Percentiles rank a stretch among this genome's conserved stretches.
phyloP scores from a whole-genome alignment of 2,888 invertebrate species.

The Amiota minor region DNA sequence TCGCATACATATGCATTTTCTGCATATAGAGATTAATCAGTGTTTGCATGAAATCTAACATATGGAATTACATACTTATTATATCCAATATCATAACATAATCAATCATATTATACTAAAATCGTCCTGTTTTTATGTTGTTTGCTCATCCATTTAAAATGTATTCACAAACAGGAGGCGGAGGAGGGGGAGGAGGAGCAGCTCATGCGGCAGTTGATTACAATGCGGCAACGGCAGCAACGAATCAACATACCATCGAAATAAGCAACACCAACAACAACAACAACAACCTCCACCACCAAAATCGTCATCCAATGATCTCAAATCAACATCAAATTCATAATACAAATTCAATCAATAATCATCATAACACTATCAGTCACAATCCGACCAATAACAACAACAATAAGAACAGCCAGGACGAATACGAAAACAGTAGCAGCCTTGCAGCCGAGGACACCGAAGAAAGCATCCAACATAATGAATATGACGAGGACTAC shows the following conservation, averaged over 20 bases:
- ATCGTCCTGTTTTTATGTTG: constrained; percentile 4
- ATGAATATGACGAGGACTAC: constrained; percentile 68
- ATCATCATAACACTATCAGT: constrained; percentile 45
- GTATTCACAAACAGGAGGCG: constrained; percentile 34
- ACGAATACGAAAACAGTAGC: constrained; percentile 74
- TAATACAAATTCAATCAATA: constrained; percentile 38
- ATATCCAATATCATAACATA: background rate
- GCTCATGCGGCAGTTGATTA: constrained; percentile 61
- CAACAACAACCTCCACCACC: constrained; percentile 46
- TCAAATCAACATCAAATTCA: constrained; percentile 51
- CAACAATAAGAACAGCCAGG: constrained; percentile 43
- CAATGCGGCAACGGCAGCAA: constrained; percentile 45
- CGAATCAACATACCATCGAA: constrained; percentile 40
- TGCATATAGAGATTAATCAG: background rate
- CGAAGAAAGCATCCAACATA: constrained; percentile 73
- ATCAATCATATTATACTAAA: background rate
- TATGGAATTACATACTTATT: background rate
- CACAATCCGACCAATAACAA: constrained; percentile 53
- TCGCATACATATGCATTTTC: background rate
- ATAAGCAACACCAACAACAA: constrained; percentile 48
- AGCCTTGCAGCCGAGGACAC: constrained; percentile 71
- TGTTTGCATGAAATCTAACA: background rate
- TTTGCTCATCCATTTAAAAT: constrained; percentile 6
- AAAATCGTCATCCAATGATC: constrained; percentile 52
- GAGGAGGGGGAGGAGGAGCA: constrained; percentile 37